phyloP scores from a whole-genome alignment of 1,140 invertebrate species.

The Dinothrombium tinctorium region DNA sequence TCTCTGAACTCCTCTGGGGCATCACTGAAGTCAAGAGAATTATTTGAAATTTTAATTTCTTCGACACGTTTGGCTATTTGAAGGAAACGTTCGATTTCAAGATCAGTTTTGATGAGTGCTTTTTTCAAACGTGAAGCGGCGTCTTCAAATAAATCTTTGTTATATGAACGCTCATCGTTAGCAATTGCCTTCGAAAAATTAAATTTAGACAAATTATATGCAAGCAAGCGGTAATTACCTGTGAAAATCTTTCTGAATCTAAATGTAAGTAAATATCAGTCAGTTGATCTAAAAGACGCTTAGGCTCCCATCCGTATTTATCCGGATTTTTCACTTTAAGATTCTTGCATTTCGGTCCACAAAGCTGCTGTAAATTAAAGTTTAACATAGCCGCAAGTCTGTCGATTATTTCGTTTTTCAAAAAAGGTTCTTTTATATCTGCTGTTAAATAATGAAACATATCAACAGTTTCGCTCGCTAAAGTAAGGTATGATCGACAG shows the following conservation, averaged over 20 bases:
- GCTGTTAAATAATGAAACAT: conserved; percentile 93
- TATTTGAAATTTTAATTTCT: conserved; percentile 34
- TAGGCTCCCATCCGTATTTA: conserved; percentile 76
- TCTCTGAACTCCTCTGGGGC: conserved; percentile 84
- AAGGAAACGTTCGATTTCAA: conserved; percentile 33
- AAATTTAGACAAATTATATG: neutral
- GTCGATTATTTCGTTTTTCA: conserved; percentile 61
- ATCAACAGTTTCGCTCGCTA: conserved; percentile 85
- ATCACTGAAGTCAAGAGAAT: conserved; percentile 54
- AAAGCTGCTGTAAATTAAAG: conserved; percentile 69
- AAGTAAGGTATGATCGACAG: conserved; percentile 76
- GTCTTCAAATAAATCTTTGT: conserved; percentile 60
- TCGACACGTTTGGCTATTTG: conserved; percentile 13
- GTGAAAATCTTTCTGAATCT: conserved; percentile 67
- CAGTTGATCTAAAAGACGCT: conserved; percentile 62
- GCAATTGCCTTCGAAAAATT: conserved; percentile 5
- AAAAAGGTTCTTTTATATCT: conserved; percentile 78
- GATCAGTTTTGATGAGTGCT: conserved; percentile 46
- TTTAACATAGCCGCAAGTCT: conserved; percentile 83
- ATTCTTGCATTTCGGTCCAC: conserved; percentile 30
- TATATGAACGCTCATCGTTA: conserved; percentile 67
- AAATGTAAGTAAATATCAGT: conserved; percentile 83
- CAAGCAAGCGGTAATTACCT: conserved; percentile 47
- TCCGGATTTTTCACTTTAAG: conserved; percentile 48
- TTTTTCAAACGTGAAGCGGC: conserved; percentile 53